Conservation (phyloP, 2,797 vertebrate species). For the Amazona ochrocephala region DNA sequence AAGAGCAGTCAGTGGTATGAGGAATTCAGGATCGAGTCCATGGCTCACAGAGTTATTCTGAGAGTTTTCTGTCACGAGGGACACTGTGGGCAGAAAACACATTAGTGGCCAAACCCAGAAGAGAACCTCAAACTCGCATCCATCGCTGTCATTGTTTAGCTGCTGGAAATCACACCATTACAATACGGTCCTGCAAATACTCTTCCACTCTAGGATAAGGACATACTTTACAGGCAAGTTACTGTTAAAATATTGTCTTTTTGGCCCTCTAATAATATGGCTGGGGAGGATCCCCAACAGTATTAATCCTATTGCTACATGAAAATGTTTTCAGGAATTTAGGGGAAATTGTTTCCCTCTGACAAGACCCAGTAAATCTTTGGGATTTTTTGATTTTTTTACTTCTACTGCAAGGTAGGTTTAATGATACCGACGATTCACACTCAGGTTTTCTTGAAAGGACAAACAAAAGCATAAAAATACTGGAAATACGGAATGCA, state of each 20-base stretch:
- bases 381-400: neutral
- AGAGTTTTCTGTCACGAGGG: neutral
- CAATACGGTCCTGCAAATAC: neutral
- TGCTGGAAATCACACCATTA: neutral
- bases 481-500: neutral
- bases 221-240: neutral
- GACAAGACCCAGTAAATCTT: neutral
- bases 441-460: neutral
- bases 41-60: neutral
- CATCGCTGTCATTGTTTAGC: neutral
- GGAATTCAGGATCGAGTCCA: neutral
- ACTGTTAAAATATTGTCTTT: neutral
- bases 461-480: neutral
- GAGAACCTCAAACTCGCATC: neutral
- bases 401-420: neutral
- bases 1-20: neutral
- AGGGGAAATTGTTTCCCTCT: neutral
- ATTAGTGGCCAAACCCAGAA: neutral
- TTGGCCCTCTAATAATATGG: neutral
- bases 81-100: neutral
- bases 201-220: neutral
- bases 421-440: neutral
- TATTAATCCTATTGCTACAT: neutral
- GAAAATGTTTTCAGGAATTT: neutral
- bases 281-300: neutral